Evolutionary conservation across 1,140 invertebrate species (phyloP), one percentile per base, ranked within the genome.

Genomic region (Camponotus floridanus): DNA sequence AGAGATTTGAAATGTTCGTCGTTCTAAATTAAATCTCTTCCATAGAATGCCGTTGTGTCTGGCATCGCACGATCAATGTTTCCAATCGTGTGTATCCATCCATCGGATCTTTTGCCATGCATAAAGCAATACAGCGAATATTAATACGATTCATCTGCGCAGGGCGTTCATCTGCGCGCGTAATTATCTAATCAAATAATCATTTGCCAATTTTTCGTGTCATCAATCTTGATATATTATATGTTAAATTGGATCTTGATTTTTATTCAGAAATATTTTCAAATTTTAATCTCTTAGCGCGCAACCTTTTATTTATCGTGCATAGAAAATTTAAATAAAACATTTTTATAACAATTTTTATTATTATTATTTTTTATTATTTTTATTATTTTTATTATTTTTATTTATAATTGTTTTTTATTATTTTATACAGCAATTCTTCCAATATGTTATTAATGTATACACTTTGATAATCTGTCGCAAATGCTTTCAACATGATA

Each of bases 1-100:
- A 51, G 48, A 51, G 48, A 87, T 88, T 88, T 88, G 68, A 88
- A 88, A 88, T 67, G 79, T 88, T 88, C 85, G 85, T 88, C n/a
- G n/a, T n/a, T n/a, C 78, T 76, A 88, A 87, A 88, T 88, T 87
- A 87, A 88, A 88, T 81, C 65, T 81, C 78, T 81, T 74, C 76
- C 61, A 67, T 78, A 85, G 39, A 78, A 78, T 85, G 55, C 71
- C 62, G 26, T 76, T 79, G 87, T 83, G 85, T 81, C 81, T 81
- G 79, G 85, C 79, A 83, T 87, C 65, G 78, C 73, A 59, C 79
- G 85, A 88, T 88, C 83, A 78, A 85, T 85, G 74, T 85, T 85
- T 85, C 83, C 74, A 62, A 85, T 85, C 76, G 73, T 76, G 62
- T 61, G 48, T 85, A 78, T 67, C 74, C 76, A 85, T 85, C 45